These are phyloP conservation scores for Agrochola macilenta DNA, from an alignment of 2,888 invertebrate species.

Conservation along the genomic window DNA sequence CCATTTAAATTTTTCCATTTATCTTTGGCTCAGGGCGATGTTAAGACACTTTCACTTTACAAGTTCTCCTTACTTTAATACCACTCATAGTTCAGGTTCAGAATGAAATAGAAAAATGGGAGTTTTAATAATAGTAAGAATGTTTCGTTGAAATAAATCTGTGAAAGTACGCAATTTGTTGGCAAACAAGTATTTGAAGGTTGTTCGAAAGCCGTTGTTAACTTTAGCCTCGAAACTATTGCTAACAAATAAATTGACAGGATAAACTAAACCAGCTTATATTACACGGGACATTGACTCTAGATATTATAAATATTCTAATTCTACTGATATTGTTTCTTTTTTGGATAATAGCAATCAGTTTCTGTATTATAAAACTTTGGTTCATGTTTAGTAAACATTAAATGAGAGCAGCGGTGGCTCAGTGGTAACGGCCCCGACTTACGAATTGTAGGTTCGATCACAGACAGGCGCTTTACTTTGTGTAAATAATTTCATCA, in stretches of 20 bases:
- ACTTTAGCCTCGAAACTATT: constrained; percentile 55
- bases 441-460: too few relatives aligned
- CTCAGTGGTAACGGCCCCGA: too few relatives aligned
- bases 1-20: constrained; percentile 46
- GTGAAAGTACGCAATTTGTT: constrained; percentile 48
- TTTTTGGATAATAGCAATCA: not conserved
- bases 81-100: constrained; percentile 31
- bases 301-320: not conserved
- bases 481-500: too few relatives aligned
- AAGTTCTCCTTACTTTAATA: constrained; percentile 33
- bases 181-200: constrained; percentile 50
- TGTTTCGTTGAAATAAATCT: constrained; percentile 55
- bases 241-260: constrained; percentile 38
- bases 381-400: not conserved
- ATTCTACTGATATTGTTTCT: not conserved
- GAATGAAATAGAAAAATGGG: constrained; percentile 23
- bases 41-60: constrained; percentile 38
- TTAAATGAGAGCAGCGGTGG: not conserved
- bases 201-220: constrained; percentile 45
- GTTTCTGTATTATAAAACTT: not conserved
- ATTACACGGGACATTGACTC: constrained; percentile 15
- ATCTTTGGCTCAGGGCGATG: constrained; percentile 20
- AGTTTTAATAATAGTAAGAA: constrained; percentile 48
- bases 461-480: too few relatives aligned
- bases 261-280: constrained; percentile 27